Percentiles rank a stretch among this genome's conserved stretches.
phyloP scores from a whole-genome alignment of 2,113 vertebrate species.

The Oreochromis spilurus region DNA sequence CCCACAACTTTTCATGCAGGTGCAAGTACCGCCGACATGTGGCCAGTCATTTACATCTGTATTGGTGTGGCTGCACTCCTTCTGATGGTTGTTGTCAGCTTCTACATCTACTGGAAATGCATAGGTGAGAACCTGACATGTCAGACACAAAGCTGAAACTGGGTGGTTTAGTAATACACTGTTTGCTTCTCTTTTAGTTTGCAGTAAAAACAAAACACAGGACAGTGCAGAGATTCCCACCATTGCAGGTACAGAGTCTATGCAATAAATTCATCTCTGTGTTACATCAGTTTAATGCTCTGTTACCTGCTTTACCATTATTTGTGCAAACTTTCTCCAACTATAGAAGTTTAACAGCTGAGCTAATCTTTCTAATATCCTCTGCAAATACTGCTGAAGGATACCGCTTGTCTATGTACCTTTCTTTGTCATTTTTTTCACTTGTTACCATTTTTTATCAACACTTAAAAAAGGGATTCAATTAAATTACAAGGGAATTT shows the following conservation, averaged over 20 bases:
- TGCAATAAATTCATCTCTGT: neutral
- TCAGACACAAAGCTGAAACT: neutral
- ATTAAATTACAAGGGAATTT: neutral
- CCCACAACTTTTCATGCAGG: neutral
- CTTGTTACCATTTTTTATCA: neutral
- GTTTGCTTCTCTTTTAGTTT: constrained; percentile 1
- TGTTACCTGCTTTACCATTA: neutral
- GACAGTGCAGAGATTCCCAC: neutral
- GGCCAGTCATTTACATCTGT: constrained; percentile 7
- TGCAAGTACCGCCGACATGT: fast-evolving
- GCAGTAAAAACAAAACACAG: neutral
- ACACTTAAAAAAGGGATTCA: neutral
- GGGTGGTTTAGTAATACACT: neutral
- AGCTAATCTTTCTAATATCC: neutral
- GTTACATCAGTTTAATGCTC: neutral
- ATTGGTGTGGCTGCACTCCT: neutral
- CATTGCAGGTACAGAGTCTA: neutral
- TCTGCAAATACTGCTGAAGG: neutral
- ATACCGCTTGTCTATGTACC: neutral
- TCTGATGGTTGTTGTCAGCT: neutral
- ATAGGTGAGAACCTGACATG: constrained; percentile 4
- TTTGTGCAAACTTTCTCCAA: neutral
- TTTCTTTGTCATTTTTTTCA: neutral
- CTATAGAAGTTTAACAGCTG: neutral
- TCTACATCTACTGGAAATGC: neutral